phyloP scores from a whole-genome alignment of 2,797 vertebrate species.

The Tiaroga cobitis region DNA sequence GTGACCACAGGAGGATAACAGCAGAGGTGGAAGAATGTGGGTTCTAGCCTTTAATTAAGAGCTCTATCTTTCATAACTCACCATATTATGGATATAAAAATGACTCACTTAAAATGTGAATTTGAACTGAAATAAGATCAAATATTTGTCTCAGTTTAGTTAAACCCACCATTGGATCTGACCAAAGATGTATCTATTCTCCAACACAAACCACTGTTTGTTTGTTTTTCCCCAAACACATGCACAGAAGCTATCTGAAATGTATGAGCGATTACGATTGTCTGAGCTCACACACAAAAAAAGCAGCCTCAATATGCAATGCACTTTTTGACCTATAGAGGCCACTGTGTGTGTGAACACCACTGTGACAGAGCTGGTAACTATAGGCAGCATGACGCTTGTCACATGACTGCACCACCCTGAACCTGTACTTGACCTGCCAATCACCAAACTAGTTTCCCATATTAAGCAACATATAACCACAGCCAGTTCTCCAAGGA shows the following conservation, averaged over 20 bases:
- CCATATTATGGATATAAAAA: conserved; percentile 10
- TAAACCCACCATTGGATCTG: background rate
- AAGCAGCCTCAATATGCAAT: background rate
- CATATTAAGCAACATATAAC: conserved; percentile 25
- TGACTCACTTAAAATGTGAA: background rate
- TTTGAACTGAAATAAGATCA: background rate
- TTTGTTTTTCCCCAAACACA: background rate
- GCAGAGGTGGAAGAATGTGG: conserved; percentile 2
- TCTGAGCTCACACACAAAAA: background rate
- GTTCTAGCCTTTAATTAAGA: conserved; percentile 18
- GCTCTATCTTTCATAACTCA: background rate
- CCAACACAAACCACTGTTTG: background rate
- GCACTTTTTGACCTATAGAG: conserved; percentile 29
- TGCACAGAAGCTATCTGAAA: background rate
- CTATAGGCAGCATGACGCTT: background rate
- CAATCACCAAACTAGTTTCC: conserved; percentile 50
- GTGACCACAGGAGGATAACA: conserved; percentile 42
- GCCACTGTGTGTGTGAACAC: conserved; percentile 38
- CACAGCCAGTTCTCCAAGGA: background rate
- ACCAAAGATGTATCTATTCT: background rate
- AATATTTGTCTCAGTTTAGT: background rate
- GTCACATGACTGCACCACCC: conserved; percentile 30
- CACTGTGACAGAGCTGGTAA: background rate
- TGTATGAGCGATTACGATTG: background rate
- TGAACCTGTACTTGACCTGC: background rate